phyloP scores from a whole-genome alignment of 2,113 vertebrate genomes.

The Orthochromis malagaraziensis region DNA sequence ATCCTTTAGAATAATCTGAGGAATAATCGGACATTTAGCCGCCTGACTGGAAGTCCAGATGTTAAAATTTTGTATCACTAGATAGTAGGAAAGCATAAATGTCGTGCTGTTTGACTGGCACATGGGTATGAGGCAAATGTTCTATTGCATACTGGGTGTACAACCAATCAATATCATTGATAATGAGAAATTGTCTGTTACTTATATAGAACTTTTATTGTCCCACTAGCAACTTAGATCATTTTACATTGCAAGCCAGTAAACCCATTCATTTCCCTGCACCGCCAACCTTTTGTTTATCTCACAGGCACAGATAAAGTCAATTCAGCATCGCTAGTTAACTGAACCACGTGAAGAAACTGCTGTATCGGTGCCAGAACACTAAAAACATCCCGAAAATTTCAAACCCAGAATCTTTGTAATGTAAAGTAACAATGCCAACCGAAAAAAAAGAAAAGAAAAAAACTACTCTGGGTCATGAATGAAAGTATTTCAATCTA shows the following conservation, averaged over 20 bases:
- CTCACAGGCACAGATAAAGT: not conserved
- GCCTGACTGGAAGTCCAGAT: not conserved
- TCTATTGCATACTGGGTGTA: not conserved
- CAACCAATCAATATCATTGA: not conserved
- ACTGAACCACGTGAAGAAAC: not conserved
- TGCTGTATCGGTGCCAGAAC: not conserved
- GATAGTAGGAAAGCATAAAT: not conserved
- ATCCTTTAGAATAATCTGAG: not conserved
- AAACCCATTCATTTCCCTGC: not conserved
- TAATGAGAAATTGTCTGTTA: not conserved
- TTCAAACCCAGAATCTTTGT: not conserved
- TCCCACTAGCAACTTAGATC: not conserved
- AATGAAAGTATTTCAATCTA: fast-evolving
- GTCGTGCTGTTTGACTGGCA: not conserved
- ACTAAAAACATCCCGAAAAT: not conserved
- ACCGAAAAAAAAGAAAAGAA: not conserved
- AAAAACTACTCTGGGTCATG: not conserved
- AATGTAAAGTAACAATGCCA: not conserved
- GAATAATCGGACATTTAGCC: not conserved
- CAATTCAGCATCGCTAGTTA: not conserved
- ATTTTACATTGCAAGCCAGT: not conserved
- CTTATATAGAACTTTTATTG: not conserved
- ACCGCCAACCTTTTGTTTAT: not conserved
- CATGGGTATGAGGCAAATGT: fast-evolving
- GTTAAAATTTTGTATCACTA: not conserved